phyloP scores from a whole-genome alignment of 2,113 vertebrate genomes.

The Dipodomys stephensi region DNA sequence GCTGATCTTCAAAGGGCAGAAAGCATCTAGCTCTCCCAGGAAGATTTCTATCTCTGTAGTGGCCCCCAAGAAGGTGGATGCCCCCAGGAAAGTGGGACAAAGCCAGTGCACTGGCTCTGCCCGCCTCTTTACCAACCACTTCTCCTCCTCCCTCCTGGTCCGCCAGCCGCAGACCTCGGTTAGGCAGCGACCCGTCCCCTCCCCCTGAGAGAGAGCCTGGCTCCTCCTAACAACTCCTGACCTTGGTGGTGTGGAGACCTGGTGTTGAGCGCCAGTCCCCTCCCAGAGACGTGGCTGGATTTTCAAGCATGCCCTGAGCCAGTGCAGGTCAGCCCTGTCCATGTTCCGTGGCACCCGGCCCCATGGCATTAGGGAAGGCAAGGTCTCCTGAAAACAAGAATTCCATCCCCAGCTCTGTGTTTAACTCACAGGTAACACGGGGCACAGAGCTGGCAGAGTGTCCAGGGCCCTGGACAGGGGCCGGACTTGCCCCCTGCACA shows the following conservation, averaged over 20 bases:
- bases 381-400: neutral
- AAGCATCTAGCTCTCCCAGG: fast-evolving
- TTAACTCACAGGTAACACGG: fast-evolving
- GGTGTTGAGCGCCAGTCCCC: fast-evolving
- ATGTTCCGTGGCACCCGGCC: neutral
- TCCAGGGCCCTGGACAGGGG: fast-evolving
- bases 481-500: too few relatives aligned
- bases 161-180: neutral
- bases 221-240: fast-evolving
- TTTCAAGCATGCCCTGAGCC: neutral
- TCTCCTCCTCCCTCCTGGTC: too few relatives aligned
- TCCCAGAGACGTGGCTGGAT: neutral
- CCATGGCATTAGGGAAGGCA: neutral
- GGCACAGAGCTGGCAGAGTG: neutral
- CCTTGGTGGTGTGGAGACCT: fast-evolving
- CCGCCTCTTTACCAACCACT: fast-evolving
- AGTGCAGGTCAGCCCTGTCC: fast-evolving
- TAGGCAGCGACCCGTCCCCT: neutral
- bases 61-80: neutral
- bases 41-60: fast-evolving
- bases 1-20: neutral
- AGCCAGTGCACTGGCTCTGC: fast-evolving
- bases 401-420: fast-evolving
- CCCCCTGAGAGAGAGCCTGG: fast-evolving
- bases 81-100: neutral